Evolutionary conservation across 2,797 vertebrate genomes (phyloP).

Genomic region (Sebastes jordani): DNA sequence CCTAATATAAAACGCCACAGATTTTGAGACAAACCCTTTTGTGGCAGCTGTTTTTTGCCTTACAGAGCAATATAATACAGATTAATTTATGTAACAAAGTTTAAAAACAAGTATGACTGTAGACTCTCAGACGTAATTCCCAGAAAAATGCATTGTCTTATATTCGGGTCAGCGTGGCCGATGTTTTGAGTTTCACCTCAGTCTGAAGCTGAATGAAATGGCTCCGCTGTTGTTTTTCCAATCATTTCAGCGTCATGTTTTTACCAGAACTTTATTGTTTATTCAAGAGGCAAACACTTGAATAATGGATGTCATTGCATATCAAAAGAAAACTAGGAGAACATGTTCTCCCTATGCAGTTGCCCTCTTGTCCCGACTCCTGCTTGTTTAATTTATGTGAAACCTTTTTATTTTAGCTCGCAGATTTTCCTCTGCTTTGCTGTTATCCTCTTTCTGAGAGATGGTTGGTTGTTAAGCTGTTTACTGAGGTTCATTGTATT

Average conservation of each 20-base stretch:
- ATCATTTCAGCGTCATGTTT: neutral
- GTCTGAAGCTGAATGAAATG: neutral
- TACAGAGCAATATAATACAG: too few relatives aligned
- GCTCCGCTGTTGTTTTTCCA: neutral
- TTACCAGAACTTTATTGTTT: neutral
- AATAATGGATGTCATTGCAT: conserved; percentile 48
- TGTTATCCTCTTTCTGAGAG: conserved; percentile 6
- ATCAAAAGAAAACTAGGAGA: conserved; percentile 15
- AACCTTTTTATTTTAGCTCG: conserved; percentile 13
- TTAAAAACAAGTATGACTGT: neutral
- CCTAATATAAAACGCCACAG: neutral
- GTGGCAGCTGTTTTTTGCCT: neutral
- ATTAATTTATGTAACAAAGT: too few relatives aligned
- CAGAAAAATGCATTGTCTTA: neutral
- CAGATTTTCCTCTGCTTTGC: conserved; percentile 27
- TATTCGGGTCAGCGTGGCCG: rapidly evolving
- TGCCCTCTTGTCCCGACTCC: neutral
- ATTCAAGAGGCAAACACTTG: conserved; percentile 21
- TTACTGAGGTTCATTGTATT: neutral
- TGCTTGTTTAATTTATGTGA: neutral
- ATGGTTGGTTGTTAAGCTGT: neutral
- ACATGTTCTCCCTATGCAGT: conserved; percentile 37
- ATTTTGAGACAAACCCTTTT: rapidly evolving
- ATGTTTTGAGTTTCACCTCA: neutral
- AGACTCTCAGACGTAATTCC: neutral